Conservation (phyloP, 2,797 vertebrate species). For the Onychomys torridus region DNA sequence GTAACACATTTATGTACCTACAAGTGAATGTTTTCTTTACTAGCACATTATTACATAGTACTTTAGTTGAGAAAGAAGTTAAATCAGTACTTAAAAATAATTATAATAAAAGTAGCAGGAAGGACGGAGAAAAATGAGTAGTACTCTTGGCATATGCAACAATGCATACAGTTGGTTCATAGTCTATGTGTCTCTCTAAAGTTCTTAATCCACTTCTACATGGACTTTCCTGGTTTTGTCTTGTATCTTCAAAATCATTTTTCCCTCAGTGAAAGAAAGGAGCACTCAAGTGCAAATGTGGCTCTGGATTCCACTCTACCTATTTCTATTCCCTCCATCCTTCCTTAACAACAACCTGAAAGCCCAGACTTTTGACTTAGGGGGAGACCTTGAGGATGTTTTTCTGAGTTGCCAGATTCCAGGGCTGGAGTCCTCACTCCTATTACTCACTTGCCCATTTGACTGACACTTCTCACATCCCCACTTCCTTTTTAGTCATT, state of each 20-base stretch:
- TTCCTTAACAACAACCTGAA: slow-evolving; percentile 7
- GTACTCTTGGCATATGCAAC: not conserved
- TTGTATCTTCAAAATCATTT: not conserved
- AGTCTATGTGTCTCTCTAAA: not conserved
- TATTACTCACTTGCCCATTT: not conserved
- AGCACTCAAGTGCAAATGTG: not conserved
- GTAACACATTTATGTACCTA: not conserved
- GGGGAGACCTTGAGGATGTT: not conserved
- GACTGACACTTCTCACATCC: not conserved
- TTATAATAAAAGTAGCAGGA: not conserved
- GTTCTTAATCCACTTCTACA: not conserved
- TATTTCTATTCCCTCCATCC: not conserved
- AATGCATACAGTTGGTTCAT: not conserved
- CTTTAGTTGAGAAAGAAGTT: not conserved
- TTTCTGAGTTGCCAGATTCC: not conserved
- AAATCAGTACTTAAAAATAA: not conserved
- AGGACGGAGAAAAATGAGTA: not conserved
- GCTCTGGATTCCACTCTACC: not conserved
- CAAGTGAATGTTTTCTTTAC: not conserved
- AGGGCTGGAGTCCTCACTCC: not conserved
- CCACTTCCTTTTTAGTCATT: not conserved
- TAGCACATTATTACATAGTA: not conserved
- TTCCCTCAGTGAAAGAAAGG: not conserved
- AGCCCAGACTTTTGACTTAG: not conserved
- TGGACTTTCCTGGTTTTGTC: not conserved